phyloP scores from a whole-genome alignment of 2,888 invertebrate genomes.

The Erebia ligea region DNA sequence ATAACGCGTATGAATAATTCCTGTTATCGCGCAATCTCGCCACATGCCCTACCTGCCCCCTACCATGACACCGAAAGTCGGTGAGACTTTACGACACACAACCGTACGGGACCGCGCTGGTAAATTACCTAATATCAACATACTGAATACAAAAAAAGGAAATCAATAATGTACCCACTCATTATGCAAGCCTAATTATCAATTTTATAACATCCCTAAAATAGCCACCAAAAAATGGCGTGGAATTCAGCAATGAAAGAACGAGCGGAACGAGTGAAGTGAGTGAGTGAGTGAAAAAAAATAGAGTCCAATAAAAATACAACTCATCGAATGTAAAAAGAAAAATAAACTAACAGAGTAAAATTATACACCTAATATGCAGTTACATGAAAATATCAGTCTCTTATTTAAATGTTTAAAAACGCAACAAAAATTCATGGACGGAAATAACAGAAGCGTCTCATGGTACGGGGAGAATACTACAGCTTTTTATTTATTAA shows the following conservation, averaged over 20 bases:
- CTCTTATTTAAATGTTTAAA: not conserved
- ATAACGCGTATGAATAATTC: constrained; percentile 83
- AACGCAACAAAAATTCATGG: constrained; percentile 43
- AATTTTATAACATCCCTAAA: no score
- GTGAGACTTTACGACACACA: constrained; percentile 42
- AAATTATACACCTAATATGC: constrained; percentile 23
- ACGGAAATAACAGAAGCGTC: constrained; percentile 30
- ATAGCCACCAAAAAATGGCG: no score
- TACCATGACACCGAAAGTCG: constrained; percentile 66
- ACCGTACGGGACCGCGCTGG: no score
- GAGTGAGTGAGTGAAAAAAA: no score
- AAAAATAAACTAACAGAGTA: not conserved
- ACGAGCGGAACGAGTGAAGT: no score
- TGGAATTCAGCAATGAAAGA: no score
- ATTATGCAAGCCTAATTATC: no score
- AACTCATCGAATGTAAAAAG: no score
- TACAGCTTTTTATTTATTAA: constrained; percentile 78
- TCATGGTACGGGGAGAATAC: constrained; percentile 64
- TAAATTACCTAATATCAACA: no score
- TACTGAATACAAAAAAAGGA: no score
- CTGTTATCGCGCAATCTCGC: constrained; percentile 81
- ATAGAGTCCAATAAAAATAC: no score
- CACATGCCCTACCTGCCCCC: constrained; percentile 81
- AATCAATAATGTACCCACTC: no score
- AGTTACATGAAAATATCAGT: not conserved